Conservation (phyloP, 2,797 vertebrate genomes). For the Catamblyrhynchus diadema region DNA sequence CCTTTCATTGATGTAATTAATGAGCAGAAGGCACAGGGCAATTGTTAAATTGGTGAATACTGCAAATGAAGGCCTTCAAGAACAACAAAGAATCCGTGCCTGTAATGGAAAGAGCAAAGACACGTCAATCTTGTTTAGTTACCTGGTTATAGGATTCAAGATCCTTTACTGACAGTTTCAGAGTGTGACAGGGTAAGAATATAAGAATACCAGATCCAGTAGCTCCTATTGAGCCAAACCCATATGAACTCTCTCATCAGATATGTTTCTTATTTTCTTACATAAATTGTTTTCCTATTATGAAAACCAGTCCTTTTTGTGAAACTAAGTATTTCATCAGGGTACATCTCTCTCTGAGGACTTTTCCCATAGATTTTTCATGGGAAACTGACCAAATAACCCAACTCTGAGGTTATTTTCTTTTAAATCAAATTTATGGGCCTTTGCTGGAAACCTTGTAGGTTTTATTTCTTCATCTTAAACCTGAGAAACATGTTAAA, state of each 20-base stretch:
- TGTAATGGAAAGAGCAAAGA: slow-evolving; percentile 5
- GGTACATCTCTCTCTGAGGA: not conserved
- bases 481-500: slow-evolving; percentile 1
- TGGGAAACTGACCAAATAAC: slow-evolving; percentile 12
- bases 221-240: not conserved
- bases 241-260: not conserved
- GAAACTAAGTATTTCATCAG: slow-evolving; percentile 16
- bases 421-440: not conserved
- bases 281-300: not conserved
- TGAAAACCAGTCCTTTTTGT: slow-evolving; percentile 11
- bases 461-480: not conserved
- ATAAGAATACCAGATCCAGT: not conserved
- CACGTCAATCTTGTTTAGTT: not conserved
- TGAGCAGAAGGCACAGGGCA: not conserved
- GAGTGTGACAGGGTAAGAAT: not conserved
- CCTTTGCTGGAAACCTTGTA: not conserved
- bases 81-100: not conserved
- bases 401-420: not conserved
- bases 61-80: slow-evolving; percentile 33
- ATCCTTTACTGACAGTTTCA: not conserved
- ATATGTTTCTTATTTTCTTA: not conserved
- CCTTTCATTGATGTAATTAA: slow-evolving; percentile 20
- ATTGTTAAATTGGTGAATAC: not conserved
- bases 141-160: not conserved
- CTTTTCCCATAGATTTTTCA: not conserved